A percentile compares a stretch with the other conserved stretches of the same genome.
These are phyloP conservation scores for Meloidogyne exigua DNA, from an alignment of 1,140 invertebrate species.

Conservation along the genomic window DNA sequence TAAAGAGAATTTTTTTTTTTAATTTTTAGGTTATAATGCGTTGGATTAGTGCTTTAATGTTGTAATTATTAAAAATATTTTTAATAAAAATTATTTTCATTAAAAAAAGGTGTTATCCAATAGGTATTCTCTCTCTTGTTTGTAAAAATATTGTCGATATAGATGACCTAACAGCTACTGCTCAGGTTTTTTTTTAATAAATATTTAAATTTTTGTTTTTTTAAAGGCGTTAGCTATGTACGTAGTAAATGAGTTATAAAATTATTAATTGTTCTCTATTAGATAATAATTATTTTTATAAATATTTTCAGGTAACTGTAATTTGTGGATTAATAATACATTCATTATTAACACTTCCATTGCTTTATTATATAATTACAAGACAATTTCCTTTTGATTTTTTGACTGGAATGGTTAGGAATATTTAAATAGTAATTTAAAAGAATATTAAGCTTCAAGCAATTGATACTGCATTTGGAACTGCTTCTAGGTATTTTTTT, in stretches of 20 bases:
- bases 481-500: slow-evolving; percentile 67
- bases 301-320: neutral
- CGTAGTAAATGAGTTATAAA: slow-evolving; percentile 76
- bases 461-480: slow-evolving; percentile 86
- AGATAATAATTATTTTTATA: too few relatives aligned
- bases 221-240: slow-evolving; percentile 69
- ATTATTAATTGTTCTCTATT: too few relatives aligned
- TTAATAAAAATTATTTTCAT: neutral
- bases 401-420: slow-evolving; percentile 73
- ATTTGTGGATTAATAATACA: slow-evolving; percentile 72
- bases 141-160: slow-evolving; percentile 84
- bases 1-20: too few relatives aligned
- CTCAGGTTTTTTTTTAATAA: slow-evolving; percentile 82
- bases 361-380: slow-evolving; percentile 52
- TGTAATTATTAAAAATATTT: slow-evolving; percentile 22
- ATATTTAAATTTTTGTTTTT: too few relatives aligned
- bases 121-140: slow-evolving; percentile 85
- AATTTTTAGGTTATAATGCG: slow-evolving; percentile 38
- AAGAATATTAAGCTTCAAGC: slow-evolving; percentile 71
- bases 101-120: slow-evolving; percentile 80
- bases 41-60: slow-evolving; percentile 50
- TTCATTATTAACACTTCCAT: slow-evolving; percentile 68
- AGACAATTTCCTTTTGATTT: slow-evolving; percentile 71
- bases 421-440: neutral
- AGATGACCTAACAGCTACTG: slow-evolving; percentile 76